These are phyloP conservation scores for Prietella phreatophila DNA, from an alignment of 2,113 vertebrate species.

Conservation along the genomic window DNA sequence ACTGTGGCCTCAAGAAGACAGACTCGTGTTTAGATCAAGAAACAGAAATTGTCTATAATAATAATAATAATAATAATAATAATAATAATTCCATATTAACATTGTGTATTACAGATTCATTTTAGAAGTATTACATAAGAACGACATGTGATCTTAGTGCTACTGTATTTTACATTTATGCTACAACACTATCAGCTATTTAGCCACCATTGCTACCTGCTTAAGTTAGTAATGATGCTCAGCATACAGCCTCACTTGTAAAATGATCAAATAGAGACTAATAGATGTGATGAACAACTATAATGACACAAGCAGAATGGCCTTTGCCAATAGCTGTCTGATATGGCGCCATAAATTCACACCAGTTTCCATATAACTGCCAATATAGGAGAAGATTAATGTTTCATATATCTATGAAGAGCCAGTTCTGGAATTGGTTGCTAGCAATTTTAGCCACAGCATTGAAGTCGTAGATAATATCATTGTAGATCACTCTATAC, in stretches of 20 bases:
- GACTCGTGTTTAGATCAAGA: background rate
- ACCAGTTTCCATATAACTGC: background rate
- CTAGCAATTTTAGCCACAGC: background rate
- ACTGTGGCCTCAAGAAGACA: background rate
- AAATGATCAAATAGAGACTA: background rate
- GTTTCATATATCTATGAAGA: background rate
- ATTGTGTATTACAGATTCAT: background rate
- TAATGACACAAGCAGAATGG: background rate
- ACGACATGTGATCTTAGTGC: background rate
- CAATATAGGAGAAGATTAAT: background rate
- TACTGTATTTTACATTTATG: background rate
- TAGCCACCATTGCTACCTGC: background rate
- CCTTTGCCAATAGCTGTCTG: background rate
- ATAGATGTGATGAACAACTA: background rate
- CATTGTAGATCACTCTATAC: background rate
- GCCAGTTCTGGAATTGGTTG: background rate
- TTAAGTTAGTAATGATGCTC: background rate
- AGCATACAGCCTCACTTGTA: background rate
- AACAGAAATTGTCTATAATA: background rate
- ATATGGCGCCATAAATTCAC: background rate
- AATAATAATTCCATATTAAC: background rate
- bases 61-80: too few relatives aligned
- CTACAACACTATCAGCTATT: background rate
- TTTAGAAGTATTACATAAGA: background rate
- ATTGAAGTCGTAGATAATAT: slow-evolving; percentile 7